Percentiles rank a stretch among this genome's conserved stretches.
These are phyloP conservation scores for Mimas tiliae DNA, from an alignment of 2,888 invertebrate genomes.

Conservation along the genomic window DNA sequence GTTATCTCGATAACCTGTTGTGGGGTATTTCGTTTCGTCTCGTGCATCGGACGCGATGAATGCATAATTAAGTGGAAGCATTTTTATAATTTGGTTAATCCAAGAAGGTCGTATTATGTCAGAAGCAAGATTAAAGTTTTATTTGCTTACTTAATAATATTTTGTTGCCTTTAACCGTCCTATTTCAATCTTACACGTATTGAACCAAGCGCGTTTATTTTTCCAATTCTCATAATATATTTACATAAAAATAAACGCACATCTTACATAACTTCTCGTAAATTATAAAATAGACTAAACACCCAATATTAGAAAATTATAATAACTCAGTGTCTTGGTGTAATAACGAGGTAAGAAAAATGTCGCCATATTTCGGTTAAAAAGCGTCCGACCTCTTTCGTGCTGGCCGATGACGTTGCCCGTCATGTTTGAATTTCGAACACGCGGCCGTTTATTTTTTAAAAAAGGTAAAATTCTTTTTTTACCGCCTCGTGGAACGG, in stretches of 20 bases:
- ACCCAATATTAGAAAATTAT: no score
- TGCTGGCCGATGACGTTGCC: constrained; percentile 70
- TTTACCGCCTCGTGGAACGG: constrained; percentile 53
- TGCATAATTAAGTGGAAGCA: constrained; percentile 81
- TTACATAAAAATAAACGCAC: background rate
- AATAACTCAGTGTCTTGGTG: no score
- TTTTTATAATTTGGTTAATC: constrained; percentile 72
- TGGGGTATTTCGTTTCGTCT: constrained; percentile 76
- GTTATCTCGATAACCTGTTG: constrained; percentile 80
- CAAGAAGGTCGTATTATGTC: constrained; percentile 52
- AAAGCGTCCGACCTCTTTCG: constrained; percentile 62
- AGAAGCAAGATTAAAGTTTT: constrained; percentile 33
- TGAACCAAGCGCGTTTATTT: background rate
- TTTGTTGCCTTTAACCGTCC: background rate
- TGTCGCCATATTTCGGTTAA: constrained; percentile 47
- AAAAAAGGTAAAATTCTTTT: constrained; percentile 59
- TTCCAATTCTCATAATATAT: background rate
- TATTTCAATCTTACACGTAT: no score
- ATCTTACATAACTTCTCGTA: no score
- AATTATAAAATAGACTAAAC: no score
- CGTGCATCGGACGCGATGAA: constrained; percentile 76
- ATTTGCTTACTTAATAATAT: constrained; percentile 21
- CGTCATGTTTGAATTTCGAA: constrained; percentile 79
- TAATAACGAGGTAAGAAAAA: background rate
- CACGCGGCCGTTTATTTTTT: constrained; percentile 54